Conservation (phyloP, 2,797 vertebrate genomes). For the Sternotherus odoratus region DNA sequence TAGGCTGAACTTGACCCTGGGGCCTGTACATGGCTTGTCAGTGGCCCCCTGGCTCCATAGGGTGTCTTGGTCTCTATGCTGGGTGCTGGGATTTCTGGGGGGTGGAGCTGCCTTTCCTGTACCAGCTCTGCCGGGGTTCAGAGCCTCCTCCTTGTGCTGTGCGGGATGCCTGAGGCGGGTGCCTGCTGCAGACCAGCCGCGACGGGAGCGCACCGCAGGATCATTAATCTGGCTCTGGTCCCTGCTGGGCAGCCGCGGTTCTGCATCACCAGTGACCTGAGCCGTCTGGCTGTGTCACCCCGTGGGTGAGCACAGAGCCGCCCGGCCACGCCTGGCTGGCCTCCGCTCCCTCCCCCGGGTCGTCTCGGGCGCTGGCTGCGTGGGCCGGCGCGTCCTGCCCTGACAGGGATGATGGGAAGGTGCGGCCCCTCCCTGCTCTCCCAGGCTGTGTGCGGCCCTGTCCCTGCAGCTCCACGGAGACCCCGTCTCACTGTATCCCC, state of each 20-base stretch:
- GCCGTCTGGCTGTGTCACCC: background rate
- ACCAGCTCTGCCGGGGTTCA: background rate
- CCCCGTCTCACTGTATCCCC: too few relatives aligned
- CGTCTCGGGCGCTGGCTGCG: background rate
- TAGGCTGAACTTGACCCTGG: background rate
- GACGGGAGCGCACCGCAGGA: background rate
- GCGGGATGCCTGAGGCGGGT: too few relatives aligned
- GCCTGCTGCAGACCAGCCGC: too few relatives aligned
- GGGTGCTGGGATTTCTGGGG: background rate
- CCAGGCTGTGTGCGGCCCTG: background rate
- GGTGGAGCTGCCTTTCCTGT: background rate
- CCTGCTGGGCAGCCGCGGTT: background rate
- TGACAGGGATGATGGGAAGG: background rate
- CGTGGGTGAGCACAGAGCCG: background rate
- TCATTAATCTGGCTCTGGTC: background rate
- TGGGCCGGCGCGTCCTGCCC: background rate
- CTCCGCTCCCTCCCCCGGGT: fast-evolving
- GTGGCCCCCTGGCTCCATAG: background rate
- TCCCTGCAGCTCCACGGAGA: background rate
- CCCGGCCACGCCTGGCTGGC: background rate
- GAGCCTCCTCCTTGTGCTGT: too few relatives aligned
- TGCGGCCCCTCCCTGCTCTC: background rate
- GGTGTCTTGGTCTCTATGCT: background rate
- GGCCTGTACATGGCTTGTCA: too few relatives aligned
- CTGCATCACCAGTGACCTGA: background rate